Percentiles rank a stretch among this genome's conserved stretches.
phyloP scores from a whole-genome alignment of 2,797 vertebrate genomes.

The Megalops cyprinoides region DNA sequence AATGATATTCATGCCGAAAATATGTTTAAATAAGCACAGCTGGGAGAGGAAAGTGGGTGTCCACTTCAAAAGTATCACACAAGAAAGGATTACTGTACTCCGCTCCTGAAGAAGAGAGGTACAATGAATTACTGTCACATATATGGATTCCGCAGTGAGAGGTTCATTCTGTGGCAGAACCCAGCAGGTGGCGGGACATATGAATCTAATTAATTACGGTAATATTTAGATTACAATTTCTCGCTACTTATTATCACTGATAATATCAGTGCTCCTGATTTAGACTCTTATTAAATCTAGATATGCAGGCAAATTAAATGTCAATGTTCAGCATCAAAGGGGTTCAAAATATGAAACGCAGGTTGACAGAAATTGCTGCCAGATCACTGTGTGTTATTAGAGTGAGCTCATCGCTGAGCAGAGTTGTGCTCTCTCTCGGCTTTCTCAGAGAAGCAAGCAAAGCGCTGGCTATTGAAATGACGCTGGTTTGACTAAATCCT shows the following conservation, averaged over 20 bases:
- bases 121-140: no score
- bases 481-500: background rate
- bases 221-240: background rate
- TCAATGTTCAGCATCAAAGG: background rate
- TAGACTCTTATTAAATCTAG: background rate
- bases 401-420: background rate
- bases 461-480: background rate
- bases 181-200: no score
- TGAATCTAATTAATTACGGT: background rate
- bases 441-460: background rate
- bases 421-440: background rate
- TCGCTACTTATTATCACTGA: background rate
- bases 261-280: background rate
- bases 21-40: background rate
- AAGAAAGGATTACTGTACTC: no score
- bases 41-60: background rate
- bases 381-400: background rate
- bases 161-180: no score
- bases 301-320: background rate
- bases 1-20: background rate
- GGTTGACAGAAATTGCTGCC: background rate
- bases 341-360: background rate
- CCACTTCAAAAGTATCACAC: no score
- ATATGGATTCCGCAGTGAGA: no score
- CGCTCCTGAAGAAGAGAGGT: no score